phyloP scores from a whole-genome alignment of 1,140 invertebrate species.

The Zaprionus ghesquierei region DNA sequence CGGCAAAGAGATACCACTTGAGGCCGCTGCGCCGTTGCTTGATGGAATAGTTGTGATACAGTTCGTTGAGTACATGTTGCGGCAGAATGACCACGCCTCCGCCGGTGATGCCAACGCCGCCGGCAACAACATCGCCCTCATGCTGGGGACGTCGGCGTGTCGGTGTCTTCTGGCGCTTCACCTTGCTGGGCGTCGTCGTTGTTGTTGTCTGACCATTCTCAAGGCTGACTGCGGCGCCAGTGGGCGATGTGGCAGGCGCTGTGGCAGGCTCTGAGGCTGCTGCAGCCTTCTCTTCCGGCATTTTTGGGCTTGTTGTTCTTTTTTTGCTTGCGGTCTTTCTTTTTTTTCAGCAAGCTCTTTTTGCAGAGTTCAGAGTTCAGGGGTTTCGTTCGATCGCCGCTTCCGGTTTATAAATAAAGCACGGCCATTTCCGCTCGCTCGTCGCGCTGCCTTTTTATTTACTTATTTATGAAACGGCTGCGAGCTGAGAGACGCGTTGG shows the following conservation, averaged over 20 bases:
- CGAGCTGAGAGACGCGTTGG: conserved; percentile 41
- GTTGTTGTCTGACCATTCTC: conserved; percentile 64
- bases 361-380: conserved; percentile 28
- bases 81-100: conserved; percentile 80
- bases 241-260: not conserved
- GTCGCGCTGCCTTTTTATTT: conserved; percentile 23
- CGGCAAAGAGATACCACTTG: conserved; percentile 88
- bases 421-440: conserved; percentile 43
- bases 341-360: not conserved
- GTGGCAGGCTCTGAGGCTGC: not conserved
- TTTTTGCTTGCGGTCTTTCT: too few species aligned
- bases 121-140: conserved; percentile 63
- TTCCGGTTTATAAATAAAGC: conserved; percentile 56
- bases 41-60: conserved; percentile 90
- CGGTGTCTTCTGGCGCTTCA: conserved; percentile 45
- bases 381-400: conserved; percentile 43
- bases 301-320: conserved; percentile 2
- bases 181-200: conserved; percentile 41
- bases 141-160: conserved; percentile 50
- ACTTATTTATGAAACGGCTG: conserved; percentile 21
- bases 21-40: conserved; percentile 90
- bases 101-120: conserved; percentile 59
- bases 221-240: conserved; percentile 30
- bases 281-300: conserved; percentile 62
- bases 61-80: conserved; percentile 87